These are phyloP conservation scores for Selenia dentaria DNA, from an alignment of 2,888 invertebrate genomes.

Conservation along the genomic window DNA sequence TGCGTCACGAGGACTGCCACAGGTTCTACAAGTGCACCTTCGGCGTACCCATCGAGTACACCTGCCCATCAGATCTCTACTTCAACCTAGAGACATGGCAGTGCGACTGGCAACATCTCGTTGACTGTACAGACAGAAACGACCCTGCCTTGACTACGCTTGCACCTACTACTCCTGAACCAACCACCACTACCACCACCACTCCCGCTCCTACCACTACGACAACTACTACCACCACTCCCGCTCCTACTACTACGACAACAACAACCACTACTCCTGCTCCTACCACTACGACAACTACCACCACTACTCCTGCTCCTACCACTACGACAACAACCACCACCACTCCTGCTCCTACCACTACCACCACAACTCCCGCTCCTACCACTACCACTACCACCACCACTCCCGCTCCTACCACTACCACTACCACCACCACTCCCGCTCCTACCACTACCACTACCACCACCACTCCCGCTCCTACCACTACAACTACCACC, in stretches of 20 bases:
- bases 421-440: constrained; percentile 24
- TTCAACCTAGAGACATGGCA: constrained; percentile 81
- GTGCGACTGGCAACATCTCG: constrained; percentile 86
- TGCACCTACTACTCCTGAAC: constrained; percentile 18
- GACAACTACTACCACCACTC: background rate
- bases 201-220: constrained; percentile 2
- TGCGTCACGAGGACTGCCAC: constrained; percentile 83
- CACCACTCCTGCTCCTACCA: constrained; percentile 6
- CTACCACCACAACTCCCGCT: constrained; percentile 8
- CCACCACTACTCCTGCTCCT: constrained; percentile 3
- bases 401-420: constrained; percentile 5
- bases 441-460: constrained; percentile 20
- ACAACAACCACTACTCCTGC: constrained; percentile 10
- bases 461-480: constrained; percentile 17
- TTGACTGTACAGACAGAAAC: constrained; percentile 80
- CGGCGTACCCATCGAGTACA: constrained; percentile 83
- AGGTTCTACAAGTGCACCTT: constrained; percentile 88
- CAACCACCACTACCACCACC: constrained; percentile 20
- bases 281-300: constrained; percentile 9
- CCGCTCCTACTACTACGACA: constrained; percentile 3
- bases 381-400: constrained; percentile 6
- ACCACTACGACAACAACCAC: constrained; percentile 8
- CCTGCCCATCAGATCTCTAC: constrained; percentile 81
- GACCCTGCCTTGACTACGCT: constrained; percentile 39
- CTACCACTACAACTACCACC: constrained; percentile 17